Percentiles rank a stretch among this genome's conserved stretches.
These are phyloP conservation scores for Sclerodermus sp. DNA, from an alignment of 2,888 invertebrate species.

Conservation along the genomic window DNA sequence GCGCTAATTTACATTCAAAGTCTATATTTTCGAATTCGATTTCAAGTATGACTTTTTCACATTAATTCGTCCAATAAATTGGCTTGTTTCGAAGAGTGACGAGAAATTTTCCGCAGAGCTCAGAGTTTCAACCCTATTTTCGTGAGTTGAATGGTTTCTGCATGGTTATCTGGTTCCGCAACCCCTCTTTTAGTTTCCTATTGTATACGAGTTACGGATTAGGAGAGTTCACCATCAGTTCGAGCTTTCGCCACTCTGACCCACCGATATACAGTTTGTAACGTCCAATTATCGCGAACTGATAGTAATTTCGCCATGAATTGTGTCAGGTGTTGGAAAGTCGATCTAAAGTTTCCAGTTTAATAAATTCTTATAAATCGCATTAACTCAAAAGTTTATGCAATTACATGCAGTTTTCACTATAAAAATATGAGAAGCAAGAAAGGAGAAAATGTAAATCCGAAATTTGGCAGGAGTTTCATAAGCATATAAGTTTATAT, in stretches of 20 bases:
- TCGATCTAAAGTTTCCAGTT: constrained; percentile 4
- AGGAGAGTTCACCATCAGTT: constrained; percentile 8
- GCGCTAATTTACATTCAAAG: too few relatives aligned
- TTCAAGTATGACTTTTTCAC: too few relatives aligned
- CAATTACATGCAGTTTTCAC: not conserved
- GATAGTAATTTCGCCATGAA: constrained; percentile 23
- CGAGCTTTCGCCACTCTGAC: not conserved
- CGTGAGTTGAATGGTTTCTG: constrained; percentile 19
- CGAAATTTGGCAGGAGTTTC: too few relatives aligned
- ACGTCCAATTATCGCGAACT: constrained; percentile 5
- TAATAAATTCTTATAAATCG: too few relatives aligned
- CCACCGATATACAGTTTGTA: constrained; percentile 2
- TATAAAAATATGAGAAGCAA: not conserved
- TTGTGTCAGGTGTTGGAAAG: constrained; percentile 5
- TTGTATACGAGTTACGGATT: constrained; percentile 19
- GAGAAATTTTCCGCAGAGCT: too few relatives aligned
- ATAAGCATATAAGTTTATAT: too few relatives aligned
- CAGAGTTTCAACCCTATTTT: constrained; percentile 24
- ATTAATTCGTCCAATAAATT: too few relatives aligned
- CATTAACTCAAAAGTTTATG: not conserved
- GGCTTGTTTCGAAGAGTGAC: too few relatives aligned
- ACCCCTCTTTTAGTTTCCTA: constrained; percentile 3
- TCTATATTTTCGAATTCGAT: too few relatives aligned
- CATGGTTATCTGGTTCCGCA: constrained; percentile 17
- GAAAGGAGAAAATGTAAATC: too few relatives aligned